These are phyloP conservation scores for Heliconius hermathena DNA, from an alignment of 1,140 invertebrate genomes.

Conservation along the genomic window DNA sequence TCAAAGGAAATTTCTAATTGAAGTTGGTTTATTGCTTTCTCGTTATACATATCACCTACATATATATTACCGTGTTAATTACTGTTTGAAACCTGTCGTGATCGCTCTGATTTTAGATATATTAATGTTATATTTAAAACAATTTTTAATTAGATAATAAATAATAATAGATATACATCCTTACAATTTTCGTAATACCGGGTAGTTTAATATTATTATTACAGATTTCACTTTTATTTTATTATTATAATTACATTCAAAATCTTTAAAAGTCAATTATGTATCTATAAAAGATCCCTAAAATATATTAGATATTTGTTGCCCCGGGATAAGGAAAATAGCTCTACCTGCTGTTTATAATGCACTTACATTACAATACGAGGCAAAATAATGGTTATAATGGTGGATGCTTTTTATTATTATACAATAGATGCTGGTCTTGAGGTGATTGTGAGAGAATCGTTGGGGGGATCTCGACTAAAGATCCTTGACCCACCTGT, in stretches of 20 bases:
- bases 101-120: not conserved
- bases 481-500: not conserved
- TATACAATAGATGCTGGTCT: not conserved
- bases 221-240: too few relatives aligned
- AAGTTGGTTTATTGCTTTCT: constrained; percentile 61
- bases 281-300: not conserved
- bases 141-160: too few relatives aligned
- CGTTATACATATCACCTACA: constrained; percentile 31
- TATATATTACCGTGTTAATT: constrained; percentile 31
- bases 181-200: too few relatives aligned
- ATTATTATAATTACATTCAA: too few relatives aligned
- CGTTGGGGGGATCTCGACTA: not conserved
- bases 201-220: too few relatives aligned
- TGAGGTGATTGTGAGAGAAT: constrained; percentile 5
- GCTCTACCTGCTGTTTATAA: constrained; percentile 52
- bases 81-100: constrained; percentile 32
- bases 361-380: constrained; percentile 2
- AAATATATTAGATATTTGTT: not conserved
- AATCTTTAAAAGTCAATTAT: not conserved
- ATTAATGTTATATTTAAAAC: too few relatives aligned
- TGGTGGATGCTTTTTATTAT: constrained; percentile 7
- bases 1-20: constrained; percentile 57
- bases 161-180: too few relatives aligned
- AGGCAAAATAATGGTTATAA: not conserved
- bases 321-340: not conserved